Evolutionary conservation across 1,140 invertebrate genomes (phyloP), one percentile per base, ranked within the genome.

Genomic region (Apis dorsata): DNA sequence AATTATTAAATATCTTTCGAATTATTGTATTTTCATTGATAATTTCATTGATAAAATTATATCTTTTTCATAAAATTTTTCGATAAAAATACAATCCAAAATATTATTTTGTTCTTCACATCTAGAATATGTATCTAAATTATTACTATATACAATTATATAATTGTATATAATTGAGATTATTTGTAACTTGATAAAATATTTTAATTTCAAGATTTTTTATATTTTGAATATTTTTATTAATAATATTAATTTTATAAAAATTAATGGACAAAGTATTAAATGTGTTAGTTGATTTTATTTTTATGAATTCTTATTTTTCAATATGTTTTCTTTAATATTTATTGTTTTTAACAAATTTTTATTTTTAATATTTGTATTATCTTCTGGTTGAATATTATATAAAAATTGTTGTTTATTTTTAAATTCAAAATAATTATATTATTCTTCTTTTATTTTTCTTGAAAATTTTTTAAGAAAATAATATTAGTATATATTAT

Each of bases 11-110:
- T 34, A 17, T 76, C 5, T 15, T 62, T n/a, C 10, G 51, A 78
- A 68, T 55, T 34, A 51, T 59, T 11, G 0, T n/a, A 4, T 21
- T 12, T 44, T 44, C 34, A 44, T 44, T 44, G 5, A 44, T 44
- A 44, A 44, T 44, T 44, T 79, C 1, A 57, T 77, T n/a, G 57
- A 74, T 0, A 69, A 74, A 13, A 60, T 68, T 62, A 60, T 65
- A 66, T 73, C n/a, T 28, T 8, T 60, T 53, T 77, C 53, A 60
- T 60, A 12, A 28, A 76, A 76, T 10, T 71, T 19, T 49, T 73
- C 21, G 51, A 15, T 68, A 3, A 13, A 57, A 19, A 24, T 57
- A 15, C 15, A 28, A 69, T 19, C 4, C 9, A 44, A 63, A 63
- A 9, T 81, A 34, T 81, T 17, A 10, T 15, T 11, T 17, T 68